Base-by-base conservation (phyloP, 2,797 vertebrate genomes). In the Avahi laniger region DNA sequence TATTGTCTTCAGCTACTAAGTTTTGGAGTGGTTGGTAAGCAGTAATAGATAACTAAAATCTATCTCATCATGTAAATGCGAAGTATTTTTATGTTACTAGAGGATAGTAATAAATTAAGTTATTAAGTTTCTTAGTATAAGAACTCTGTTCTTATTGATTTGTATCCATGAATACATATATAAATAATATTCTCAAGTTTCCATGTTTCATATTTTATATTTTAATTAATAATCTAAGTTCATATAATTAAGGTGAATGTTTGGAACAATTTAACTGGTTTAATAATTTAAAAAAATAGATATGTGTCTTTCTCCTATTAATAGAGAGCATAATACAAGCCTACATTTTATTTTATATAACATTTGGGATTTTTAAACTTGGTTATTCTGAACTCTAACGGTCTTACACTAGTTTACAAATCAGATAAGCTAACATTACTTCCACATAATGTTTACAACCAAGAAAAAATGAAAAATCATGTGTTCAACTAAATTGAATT, bases 201-300 rank as follows among this genome's bases (percentile, higher is more conserved):
- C 43, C 26, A 48, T 80, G 33, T 73, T 93, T 83, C 18, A 9
- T 43, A 38, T 61, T 38, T 83, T 61, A 50, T 4, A 35, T 12
- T 88, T 94, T 41, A 88, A 61, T 76, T 28, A 59, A 89, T 84
- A 84, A 80, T 69, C 14, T 26, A 85, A 89, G 14, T 75, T 93
- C 14, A 89, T 67, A 28, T 91, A 85, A 84, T 26, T 86, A 70
- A 70, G 35, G 41, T 89, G 59, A 76, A n/a, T 85, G 4, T 92
- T 78, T 79, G 33, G 43, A 70, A 4, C 54, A 70, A 94, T 26
- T 63, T 50, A 75, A 5, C 3, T 70, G 12, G 5, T 67, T 87
- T 65, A 75, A 63, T 69, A 24, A 50, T 81, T 85, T 46, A 46
- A 43, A 48, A 48, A 48, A 48, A 67, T 52, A 63, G 9, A 1